These are phyloP conservation scores for Nylanderia fulva DNA, from an alignment of 1,140 invertebrate species.

Conservation along the genomic window DNA sequence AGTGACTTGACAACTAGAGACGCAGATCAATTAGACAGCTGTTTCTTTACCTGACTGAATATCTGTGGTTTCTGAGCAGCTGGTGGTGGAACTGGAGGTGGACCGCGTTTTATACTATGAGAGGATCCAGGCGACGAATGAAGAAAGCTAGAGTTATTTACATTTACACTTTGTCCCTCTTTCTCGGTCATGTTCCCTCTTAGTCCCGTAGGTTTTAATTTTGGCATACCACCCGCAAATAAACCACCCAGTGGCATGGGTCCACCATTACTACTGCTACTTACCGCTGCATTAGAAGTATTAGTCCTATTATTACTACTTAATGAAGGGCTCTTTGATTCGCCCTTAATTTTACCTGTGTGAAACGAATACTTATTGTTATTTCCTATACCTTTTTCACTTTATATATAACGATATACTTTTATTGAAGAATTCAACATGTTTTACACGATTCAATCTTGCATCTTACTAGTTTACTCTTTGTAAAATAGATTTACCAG, in stretches of 20 bases:
- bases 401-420: neutral
- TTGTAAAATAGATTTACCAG: constrained; percentile 85
- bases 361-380: constrained; percentile 58
- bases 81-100: constrained; percentile 86
- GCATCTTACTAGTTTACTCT: neutral
- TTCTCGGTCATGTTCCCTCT: constrained; percentile 81
- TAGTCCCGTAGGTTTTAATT: constrained; percentile 91
- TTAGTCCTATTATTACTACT: constrained; percentile 77
- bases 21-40: neutral
- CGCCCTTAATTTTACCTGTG: constrained; percentile 83
- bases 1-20: constrained; percentile 26
- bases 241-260: constrained; percentile 90
- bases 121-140: constrained; percentile 65
- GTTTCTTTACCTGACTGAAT: constrained; percentile 70
- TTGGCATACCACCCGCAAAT: constrained; percentile 95
- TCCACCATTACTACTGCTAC: constrained; percentile 79
- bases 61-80: constrained; percentile 85
- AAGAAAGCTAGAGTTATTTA: constrained; percentile 74
- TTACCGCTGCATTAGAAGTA: constrained; percentile 82
- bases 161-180: constrained; percentile 73
- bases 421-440: neutral
- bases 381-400: neutral
- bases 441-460: neutral
- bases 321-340: constrained; percentile 77
- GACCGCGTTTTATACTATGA: constrained; percentile 84